These are phyloP conservation scores for Cantharis rustica DNA, from an alignment of 2,888 invertebrate species.

Conservation along the genomic window DNA sequence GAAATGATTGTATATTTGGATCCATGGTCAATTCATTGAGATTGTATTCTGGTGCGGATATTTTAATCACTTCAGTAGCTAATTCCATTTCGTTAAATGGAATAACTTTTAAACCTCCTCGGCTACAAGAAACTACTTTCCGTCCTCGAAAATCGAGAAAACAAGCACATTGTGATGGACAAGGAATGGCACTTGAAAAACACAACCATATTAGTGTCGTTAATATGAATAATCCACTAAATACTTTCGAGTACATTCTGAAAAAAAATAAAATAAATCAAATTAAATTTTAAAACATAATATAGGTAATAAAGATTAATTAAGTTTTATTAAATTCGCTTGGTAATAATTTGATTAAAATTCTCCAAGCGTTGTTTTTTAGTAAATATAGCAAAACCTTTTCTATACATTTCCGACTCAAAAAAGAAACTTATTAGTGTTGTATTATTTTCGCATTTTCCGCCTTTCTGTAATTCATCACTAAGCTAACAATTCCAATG, in stretches of 20 bases:
- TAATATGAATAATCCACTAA: slow-evolving; percentile 8
- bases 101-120: slow-evolving; percentile 68
- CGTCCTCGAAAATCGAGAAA: slow-evolving; percentile 63
- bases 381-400: neutral
- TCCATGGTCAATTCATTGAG: slow-evolving; percentile 73
- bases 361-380: neutral
- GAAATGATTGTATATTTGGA: slow-evolving; percentile 65
- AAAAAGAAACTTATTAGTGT: slow-evolving; percentile 24
- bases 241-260: slow-evolving; percentile 18
- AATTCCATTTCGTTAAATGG: slow-evolving; percentile 67
- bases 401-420: neutral
- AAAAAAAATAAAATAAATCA: slow-evolving; percentile 10
- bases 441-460: slow-evolving; percentile 26
- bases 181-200: slow-evolving; percentile 46
- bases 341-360: neutral
- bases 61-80: slow-evolving; percentile 67
- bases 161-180: slow-evolving; percentile 70
- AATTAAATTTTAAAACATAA: too few relatives aligned
- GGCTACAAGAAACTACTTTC: slow-evolving; percentile 62
- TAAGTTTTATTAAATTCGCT: neutral
- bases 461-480: slow-evolving; percentile 21
- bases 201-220: slow-evolving; percentile 28
- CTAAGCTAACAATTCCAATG: slow-evolving; percentile 9
- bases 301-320: neutral
- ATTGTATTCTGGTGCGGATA: slow-evolving; percentile 66